A percentile compares a stretch with the other conserved stretches of the same genome.
phyloP scores from a whole-genome alignment of 2,888 invertebrate genomes.

The Conchocele bisecta region DNA sequence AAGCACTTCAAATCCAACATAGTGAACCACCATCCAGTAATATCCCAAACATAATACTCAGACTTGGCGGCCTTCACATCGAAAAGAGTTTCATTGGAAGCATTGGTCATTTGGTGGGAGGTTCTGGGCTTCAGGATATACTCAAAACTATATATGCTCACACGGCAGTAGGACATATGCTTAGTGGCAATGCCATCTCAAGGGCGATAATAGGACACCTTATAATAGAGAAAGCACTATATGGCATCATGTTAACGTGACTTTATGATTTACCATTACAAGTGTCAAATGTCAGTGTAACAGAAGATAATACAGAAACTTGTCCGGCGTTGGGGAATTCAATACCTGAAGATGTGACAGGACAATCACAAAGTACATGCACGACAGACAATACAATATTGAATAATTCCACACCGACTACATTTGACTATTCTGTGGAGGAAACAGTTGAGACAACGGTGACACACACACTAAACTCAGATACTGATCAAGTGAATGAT shows the following conservation, averaged over 20 bases:
- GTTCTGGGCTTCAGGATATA: conserved; percentile 11
- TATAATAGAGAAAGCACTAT: background rate
- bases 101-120: conserved; percentile 11
- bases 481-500: too few relatives aligned
- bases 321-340: too few relatives aligned
- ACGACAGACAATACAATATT: too few relatives aligned
- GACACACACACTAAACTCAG: too few relatives aligned
- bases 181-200: conserved; percentile 16
- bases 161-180: conserved; percentile 1
- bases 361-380: too few relatives aligned
- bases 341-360: too few relatives aligned
- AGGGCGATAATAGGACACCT: conserved; percentile 14
- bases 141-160: conserved; percentile 1
- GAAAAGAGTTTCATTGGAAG: conserved; percentile 21
- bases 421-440: too few relatives aligned
- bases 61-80: conserved; percentile 16
- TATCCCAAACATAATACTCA: background rate
- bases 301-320: too few relatives aligned
- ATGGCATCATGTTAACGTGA: conserved; percentile 1
- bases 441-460: too few relatives aligned
- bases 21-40: conserved; percentile 4
- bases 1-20: conserved; percentile 21
- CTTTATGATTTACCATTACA: too few relatives aligned
- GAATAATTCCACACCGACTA: too few relatives aligned
- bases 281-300: too few relatives aligned